Base-by-base conservation (phyloP, 1,140 invertebrate species). In the Batillaria attramentaria region DNA sequence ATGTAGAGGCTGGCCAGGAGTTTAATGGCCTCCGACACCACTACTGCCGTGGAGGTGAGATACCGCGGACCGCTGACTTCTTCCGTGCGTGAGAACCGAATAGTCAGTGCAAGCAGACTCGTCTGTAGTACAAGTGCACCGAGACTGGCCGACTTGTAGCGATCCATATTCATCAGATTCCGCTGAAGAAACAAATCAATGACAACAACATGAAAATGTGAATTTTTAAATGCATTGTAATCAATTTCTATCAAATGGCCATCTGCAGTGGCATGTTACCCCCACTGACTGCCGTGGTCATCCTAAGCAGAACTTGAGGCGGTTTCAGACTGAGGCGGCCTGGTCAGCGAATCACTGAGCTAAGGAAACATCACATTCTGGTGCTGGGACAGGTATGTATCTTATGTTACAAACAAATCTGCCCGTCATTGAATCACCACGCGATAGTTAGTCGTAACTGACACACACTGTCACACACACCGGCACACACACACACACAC, bases 11-110 rank as follows among this genome's bases (percentile, higher is more conserved):
- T 98, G 42, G 95, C 95, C 2, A 96, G 81, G 24, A 99, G 92
- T 92, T 99, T 99, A 0, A 97, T 93, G 37, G 98, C 86, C 92
- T 99, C 98, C 18, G 97, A 93, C 94, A 97, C 96, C 20, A 99
- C 92, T 6, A 99, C 98, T 85, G 98, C 98, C 94, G 97, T 97
- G 2, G 97, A 95, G 41, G 97, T 94, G 16, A 97, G 92, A 88
- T 98, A 99, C 93, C 97, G 95, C 83, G 96, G 95, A 24, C 95
- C 95, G 73, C 93, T 88, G n/a, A 70, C 75, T 18, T 83, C 39
- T 42, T 72, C 68, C 3, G 95, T 98, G 39, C 96, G 92, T 8
- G 96, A 95, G 93, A 98, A 97, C 72, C 97, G 93, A 96, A 98
- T 98, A 87, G 96, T 97, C 42, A 99, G 92, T 1, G 96, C 96